These are phyloP conservation scores for Apis dorsata DNA, from an alignment of 1,140 invertebrate genomes.

Conservation along the genomic window DNA sequence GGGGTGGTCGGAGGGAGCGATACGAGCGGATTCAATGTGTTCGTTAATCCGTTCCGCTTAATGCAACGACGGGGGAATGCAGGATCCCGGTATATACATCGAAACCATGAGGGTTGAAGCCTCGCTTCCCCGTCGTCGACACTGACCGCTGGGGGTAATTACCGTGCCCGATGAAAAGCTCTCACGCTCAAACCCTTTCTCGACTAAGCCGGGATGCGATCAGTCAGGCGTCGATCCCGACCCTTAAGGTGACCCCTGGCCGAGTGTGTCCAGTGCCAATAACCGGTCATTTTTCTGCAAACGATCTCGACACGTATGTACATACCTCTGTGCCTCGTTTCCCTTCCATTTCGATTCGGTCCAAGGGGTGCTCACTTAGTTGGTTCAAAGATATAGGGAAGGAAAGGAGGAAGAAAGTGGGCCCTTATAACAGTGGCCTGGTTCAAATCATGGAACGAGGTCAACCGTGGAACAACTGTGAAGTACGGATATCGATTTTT, in stretches of 20 bases:
- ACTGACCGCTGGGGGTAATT: constrained; percentile 77
- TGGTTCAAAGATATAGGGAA: constrained; percentile 18
- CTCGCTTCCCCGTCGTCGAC: constrained; percentile 61
- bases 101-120: constrained; percentile 39
- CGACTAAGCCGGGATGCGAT: constrained; percentile 38
- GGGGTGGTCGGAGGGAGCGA: background rate
- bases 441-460: constrained; percentile 65
- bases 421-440: constrained; percentile 50
- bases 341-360: constrained; percentile 24
- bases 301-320: constrained; percentile 61
- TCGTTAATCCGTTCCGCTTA: constrained; percentile 56
- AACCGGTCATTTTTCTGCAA: constrained; percentile 76
- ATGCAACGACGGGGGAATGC: constrained; percentile 46
- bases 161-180: constrained; percentile 73
- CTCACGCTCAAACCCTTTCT: constrained; percentile 74
- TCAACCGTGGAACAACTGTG: constrained; percentile 67
- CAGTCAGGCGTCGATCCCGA: constrained; percentile 33
- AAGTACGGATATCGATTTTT: constrained; percentile 59
- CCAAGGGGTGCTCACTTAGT: constrained; percentile 38
- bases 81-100: constrained; percentile 15
- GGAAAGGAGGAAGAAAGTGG: constrained; percentile 24
- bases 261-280: constrained; percentile 35
- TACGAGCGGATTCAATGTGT: constrained; percentile 22
- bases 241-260: constrained; percentile 28
- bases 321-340: constrained; percentile 25